Evolutionary conservation across 37 sponge, comb jelly and placozoan genomes (phyloP).

Genomic region (Oscarella lobularis): DNA sequence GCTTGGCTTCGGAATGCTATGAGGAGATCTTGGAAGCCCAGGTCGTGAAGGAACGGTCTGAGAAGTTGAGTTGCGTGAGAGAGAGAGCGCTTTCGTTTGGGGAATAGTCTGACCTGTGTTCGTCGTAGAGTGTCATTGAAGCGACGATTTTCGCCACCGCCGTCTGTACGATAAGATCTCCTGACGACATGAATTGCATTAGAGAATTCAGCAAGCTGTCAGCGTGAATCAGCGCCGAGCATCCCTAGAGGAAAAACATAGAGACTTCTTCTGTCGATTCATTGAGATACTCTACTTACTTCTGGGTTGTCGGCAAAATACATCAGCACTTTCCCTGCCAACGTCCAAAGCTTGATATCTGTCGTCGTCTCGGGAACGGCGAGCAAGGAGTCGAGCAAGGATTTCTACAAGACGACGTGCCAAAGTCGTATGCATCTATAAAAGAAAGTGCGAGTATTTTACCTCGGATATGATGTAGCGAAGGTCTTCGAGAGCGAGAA

Average conservation of each 20-base stretch:
- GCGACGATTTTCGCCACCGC: not conserved
- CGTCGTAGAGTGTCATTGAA: not conserved
- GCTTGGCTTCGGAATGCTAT: not conserved
- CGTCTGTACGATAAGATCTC: not conserved
- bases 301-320: not conserved
- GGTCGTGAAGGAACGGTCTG: not conserved
- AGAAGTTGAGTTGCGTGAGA: not conserved
- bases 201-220: not conserved
- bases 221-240: not conserved
- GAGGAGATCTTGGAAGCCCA: not conserved
- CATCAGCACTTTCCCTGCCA: not conserved
- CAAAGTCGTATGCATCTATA: too few relatives aligned
- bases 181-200: not conserved
- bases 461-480: not conserved
- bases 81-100: not conserved
- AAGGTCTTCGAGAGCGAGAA: not conserved
- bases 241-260: not conserved
- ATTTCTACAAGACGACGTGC: not conserved
- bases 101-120: not conserved
- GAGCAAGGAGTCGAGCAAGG: not conserved
- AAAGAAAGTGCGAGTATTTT: too few relatives aligned
- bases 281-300: not conserved
- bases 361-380: not conserved
- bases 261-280: not conserved
- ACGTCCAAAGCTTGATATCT: not conserved